These are phyloP conservation scores for Neosilurus hyrtlii DNA, from an alignment of 2,797 vertebrate genomes.

Conservation along the genomic window DNA sequence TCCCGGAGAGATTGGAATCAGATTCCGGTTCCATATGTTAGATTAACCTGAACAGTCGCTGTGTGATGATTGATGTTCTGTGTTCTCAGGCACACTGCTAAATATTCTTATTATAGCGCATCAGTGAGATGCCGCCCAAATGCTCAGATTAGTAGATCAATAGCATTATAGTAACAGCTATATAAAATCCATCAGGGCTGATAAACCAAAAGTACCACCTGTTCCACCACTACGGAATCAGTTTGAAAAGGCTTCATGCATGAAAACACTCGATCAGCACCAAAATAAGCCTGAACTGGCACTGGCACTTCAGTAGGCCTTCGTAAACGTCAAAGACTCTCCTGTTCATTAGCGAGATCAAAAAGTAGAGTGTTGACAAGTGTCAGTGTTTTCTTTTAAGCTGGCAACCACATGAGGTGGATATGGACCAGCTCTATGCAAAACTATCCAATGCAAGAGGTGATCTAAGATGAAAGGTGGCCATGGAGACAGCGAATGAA, in stretches of 20 bases:
- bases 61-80: neutral
- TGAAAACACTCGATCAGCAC: constrained; percentile 11
- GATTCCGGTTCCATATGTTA: neutral
- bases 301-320: constrained; percentile 6
- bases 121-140: neutral
- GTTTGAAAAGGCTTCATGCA: neutral
- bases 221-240: neutral
- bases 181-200: neutral
- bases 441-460: constrained; percentile 14
- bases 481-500: constrained; percentile 37
- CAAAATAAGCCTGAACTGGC: neutral
- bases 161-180: neutral
- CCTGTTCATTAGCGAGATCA: constrained; percentile 26
- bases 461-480: constrained; percentile 26
- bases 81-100: constrained; percentile 6
- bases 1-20: constrained; percentile 16
- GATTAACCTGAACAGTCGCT: neutral
- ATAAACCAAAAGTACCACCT: neutral
- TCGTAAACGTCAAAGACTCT: constrained; percentile 16
- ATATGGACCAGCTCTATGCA: constrained; percentile 22
- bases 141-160: neutral
- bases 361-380: constrained; percentile 1
- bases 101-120: constrained; percentile 10
- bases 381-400: constrained; percentile 14
- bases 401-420: constrained; percentile 12